Percentiles rank a stretch among this genome's conserved stretches.
These are phyloP conservation scores for Omphaloscelis lunosa DNA, from an alignment of 2,888 invertebrate species.

Conservation along the genomic window DNA sequence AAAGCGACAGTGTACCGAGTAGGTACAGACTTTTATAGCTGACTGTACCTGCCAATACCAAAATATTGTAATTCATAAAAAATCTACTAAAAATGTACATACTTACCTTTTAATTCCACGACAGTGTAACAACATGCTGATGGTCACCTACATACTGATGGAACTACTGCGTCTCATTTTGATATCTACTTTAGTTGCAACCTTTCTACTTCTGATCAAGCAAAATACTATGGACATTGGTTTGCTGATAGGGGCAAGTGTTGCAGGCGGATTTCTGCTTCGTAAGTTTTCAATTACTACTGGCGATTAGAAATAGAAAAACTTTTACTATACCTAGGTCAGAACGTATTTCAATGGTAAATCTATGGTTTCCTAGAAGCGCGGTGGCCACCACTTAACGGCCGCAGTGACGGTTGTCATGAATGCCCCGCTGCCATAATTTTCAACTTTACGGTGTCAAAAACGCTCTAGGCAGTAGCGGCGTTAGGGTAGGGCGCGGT, in stretches of 20 bases:
- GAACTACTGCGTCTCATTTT: conserved; percentile 80
- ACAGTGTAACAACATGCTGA: conserved; percentile 82
- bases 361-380: not conserved
- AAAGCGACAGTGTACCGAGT: not conserved
- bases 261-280: conserved; percentile 82
- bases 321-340: not conserved
- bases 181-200: conserved; percentile 75
- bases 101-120: conserved; percentile 15
- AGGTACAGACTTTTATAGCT: not conserved
- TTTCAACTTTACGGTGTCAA: not conserved
- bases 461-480: not conserved
- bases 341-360: not conserved
- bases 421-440: not conserved
- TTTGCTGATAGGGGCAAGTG: conserved; percentile 85
- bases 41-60: not conserved
- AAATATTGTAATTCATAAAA: not conserved
- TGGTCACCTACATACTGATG: conserved; percentile 80
- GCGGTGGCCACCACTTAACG: too few relatives aligned
- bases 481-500: too few relatives aligned
- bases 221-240: conserved; percentile 88
- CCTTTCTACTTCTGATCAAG: conserved; percentile 82
- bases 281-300: conserved; percentile 72
- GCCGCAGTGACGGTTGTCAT: not conserved
- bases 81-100: not conserved
- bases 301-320: not conserved